phyloP scores from a whole-genome alignment of 2,888 invertebrate species.

The Lepetodrilus schrolli region DNA sequence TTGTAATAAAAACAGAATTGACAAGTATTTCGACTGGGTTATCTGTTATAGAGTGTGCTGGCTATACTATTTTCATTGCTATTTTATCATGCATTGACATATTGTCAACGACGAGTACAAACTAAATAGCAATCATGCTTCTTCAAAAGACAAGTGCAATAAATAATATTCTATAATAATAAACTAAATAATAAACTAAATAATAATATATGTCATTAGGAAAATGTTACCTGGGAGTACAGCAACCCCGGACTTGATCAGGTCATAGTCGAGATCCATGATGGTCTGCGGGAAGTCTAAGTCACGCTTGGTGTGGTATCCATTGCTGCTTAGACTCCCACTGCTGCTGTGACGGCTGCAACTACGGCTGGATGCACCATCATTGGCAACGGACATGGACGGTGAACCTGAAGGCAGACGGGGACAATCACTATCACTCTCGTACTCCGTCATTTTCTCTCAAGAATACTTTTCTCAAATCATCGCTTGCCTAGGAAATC shows the following conservation, averaged over 20 bases:
- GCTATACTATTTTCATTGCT: too few relatives aligned
- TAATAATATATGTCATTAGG: too few relatives aligned
- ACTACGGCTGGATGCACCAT: conserved; percentile 37
- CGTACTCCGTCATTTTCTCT: neutral
- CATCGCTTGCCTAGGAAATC: neutral
- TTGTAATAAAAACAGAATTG: too few relatives aligned
- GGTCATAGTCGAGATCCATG: conserved; percentile 59
- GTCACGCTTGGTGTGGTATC: conserved; percentile 52
- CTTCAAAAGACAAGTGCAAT: too few relatives aligned
- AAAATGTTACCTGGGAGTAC: conserved; percentile 66
- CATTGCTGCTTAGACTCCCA: conserved; percentile 45
- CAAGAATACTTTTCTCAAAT: too few relatives aligned
- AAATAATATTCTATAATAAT: too few relatives aligned
- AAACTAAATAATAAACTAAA: too few relatives aligned
- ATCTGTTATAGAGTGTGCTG: too few relatives aligned
- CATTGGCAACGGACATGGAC: neutral
- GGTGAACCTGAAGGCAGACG: neutral
- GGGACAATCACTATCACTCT: neutral
- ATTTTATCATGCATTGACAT: too few relatives aligned
- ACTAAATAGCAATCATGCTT: too few relatives aligned
- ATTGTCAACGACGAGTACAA: too few relatives aligned
- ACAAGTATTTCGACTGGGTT: too few relatives aligned
- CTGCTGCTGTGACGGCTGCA: conserved; percentile 42
- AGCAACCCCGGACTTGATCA: conserved; percentile 65
- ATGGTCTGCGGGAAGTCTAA: conserved; percentile 56